phyloP scores from a whole-genome alignment of 2,113 vertebrate genomes.

The Hemiscyllium ocellatum region DNA sequence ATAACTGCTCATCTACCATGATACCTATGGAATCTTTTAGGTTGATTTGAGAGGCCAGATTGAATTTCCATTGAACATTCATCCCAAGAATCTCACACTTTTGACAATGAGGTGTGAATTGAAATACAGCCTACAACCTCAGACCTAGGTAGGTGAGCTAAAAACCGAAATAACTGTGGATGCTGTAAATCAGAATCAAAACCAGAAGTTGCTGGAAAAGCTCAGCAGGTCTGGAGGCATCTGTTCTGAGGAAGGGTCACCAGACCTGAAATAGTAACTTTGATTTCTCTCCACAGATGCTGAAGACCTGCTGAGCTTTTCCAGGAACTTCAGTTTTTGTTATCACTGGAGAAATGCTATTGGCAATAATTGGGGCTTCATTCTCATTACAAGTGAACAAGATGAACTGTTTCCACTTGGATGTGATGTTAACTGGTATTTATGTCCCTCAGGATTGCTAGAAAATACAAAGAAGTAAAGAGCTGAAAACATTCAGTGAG shows the following conservation, averaged over 20 bases:
- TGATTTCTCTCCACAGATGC: no score
- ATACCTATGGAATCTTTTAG: not conserved
- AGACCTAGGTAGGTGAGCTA: not conserved
- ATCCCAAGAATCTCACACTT: not conserved
- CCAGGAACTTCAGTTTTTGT: no score
- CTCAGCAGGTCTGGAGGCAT: no score
- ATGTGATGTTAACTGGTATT: not conserved
- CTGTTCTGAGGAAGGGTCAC: no score
- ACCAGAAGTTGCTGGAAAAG: no score
- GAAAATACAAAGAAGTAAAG: not conserved
- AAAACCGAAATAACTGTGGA: no score
- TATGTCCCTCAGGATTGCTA: no score
- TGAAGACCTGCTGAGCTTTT: no score
- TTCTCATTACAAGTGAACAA: not conserved
- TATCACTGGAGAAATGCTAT: not conserved
- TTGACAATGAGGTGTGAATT: not conserved
- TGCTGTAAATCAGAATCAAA: no score
- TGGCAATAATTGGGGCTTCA: not conserved
- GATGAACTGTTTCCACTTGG: not conserved
- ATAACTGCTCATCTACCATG: not conserved
- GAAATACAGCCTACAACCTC: not conserved
- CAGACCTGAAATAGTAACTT: no score
- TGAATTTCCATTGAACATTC: not conserved
- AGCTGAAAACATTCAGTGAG: not conserved
- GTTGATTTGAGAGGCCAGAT: not conserved